Base-by-base conservation (phyloP, 64 coral and sea anemone genomes). In the Montipora cactus region DNA sequence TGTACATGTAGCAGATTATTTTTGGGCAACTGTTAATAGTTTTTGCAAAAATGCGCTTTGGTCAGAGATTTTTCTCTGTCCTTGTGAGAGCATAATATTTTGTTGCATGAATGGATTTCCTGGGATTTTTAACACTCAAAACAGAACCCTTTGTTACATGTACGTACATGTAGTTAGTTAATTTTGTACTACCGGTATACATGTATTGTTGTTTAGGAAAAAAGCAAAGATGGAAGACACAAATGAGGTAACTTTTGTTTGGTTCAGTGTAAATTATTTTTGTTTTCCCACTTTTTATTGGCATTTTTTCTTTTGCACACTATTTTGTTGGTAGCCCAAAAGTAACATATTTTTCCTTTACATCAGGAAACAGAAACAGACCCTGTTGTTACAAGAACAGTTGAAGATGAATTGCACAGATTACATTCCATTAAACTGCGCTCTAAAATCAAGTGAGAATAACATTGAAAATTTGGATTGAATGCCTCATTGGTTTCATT, bases 401-500 rank as follows among this genome's bases (percentile, higher is more conserved):
- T 95, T 57, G 76, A 84, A 47, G 94, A 95, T 81, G 94, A 95
- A 95, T 49, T 95, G 10, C 78, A 91, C 5, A 91, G 84, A 79
- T n/a, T 95, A 37, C 94, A 95, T 70, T 87, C 81, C 51, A 22
- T 95, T 25, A 95, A 79, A 59, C 81, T 83, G 37, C 66, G 88
- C 16, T 95, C 94, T 81, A 95, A 92, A 51, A 95, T 95, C 90
- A 95, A 95, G 94, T 95, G 64, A 88, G 94, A 16, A 55, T 6
- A 44, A 52, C 57, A 1, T 61, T 83, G 37, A 25, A 64, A 37
- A 37, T 37, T 37, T 37, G 37, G 37, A 37, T 37, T 37, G 37
- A 37, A 37, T 2, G 37, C 37, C 2, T 37, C 37, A 37, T 37
- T 37, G 37, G 37, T 37, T 37, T 0, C 37, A 2, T 37, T 37